A percentile compares a stretch with the other conserved stretches of the same genome.
These are phyloP conservation scores for Enteromius anoplus DNA, from an alignment of 2,797 vertebrate genomes.

Conservation along the genomic window DNA sequence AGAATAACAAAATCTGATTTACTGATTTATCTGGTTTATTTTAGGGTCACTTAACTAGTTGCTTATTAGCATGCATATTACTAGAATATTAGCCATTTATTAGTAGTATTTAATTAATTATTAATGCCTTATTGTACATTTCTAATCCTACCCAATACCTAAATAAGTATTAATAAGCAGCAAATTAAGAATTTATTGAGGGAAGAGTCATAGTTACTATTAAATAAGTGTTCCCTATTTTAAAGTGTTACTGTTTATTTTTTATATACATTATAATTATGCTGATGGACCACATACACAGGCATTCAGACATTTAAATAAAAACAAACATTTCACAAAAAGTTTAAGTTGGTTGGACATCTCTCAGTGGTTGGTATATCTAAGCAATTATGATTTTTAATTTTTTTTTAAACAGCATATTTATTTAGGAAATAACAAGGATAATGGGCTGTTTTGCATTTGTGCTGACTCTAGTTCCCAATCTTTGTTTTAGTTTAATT, in stretches of 20 bases:
- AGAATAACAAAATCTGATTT: background rate
- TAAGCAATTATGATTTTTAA: background rate
- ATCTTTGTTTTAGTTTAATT: conserved; percentile 18
- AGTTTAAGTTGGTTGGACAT: background rate
- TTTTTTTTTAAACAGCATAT: background rate
- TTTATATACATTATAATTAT: background rate
- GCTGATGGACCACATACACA: background rate
- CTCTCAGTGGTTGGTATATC: background rate
- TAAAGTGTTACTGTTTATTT: background rate
- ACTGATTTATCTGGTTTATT: too few species aligned
- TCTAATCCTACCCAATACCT: too few species aligned
- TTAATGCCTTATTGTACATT: too few species aligned
- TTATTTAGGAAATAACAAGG: background rate
- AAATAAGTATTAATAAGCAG: too few species aligned
- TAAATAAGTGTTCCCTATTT: too few species aligned
- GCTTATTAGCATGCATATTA: too few species aligned
- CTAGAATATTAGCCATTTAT: too few species aligned
- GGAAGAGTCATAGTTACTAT: too few species aligned
- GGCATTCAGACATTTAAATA: background rate
- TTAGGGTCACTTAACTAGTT: too few species aligned
- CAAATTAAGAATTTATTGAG: too few species aligned
- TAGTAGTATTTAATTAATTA: too few species aligned
- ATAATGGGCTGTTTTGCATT: conserved; percentile 1
- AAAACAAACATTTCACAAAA: background rate
- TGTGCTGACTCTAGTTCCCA: background rate